Conservation (phyloP, 2,113 vertebrate species). For the Eupsittula cactorum region DNA sequence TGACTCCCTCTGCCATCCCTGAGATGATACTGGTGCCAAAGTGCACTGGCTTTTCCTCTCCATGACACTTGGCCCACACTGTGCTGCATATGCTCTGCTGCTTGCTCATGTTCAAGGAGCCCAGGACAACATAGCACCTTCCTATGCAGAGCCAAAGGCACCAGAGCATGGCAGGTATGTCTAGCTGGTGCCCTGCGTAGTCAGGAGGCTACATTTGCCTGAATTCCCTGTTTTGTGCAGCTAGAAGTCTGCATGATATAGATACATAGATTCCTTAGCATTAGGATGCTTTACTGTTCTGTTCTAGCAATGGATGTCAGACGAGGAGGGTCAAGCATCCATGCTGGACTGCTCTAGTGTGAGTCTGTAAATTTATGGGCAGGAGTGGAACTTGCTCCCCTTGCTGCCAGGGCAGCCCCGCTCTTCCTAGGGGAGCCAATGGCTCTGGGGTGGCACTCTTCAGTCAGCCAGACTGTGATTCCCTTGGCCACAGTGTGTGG, state of each 20-base stretch:
- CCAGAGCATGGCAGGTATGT: background rate
- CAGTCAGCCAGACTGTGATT: background rate
- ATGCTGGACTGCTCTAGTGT: background rate
- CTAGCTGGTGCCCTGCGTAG: background rate
- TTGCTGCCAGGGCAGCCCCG: background rate
- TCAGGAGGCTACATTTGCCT: fast-evolving
- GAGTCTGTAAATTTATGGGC: background rate
- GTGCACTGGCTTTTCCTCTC: background rate
- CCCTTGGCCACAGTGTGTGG: background rate
- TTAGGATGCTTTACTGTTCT: background rate
- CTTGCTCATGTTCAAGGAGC: background rate
- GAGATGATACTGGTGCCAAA: background rate
- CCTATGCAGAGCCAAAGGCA: background rate
- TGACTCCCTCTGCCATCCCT: background rate
- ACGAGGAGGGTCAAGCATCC: background rate
- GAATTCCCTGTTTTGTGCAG: background rate
- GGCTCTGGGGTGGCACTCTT: background rate
- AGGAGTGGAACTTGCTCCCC: background rate
- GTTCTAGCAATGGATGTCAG: background rate
- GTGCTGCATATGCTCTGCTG: fast-evolving
- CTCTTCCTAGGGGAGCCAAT: background rate
- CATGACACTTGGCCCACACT: background rate
- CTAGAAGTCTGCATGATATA: background rate
- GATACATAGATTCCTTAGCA: background rate
- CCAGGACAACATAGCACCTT: background rate